These are phyloP conservation scores for Petrocephalus sullivani DNA, from an alignment of 2,797 vertebrate species.

Conservation along the genomic window DNA sequence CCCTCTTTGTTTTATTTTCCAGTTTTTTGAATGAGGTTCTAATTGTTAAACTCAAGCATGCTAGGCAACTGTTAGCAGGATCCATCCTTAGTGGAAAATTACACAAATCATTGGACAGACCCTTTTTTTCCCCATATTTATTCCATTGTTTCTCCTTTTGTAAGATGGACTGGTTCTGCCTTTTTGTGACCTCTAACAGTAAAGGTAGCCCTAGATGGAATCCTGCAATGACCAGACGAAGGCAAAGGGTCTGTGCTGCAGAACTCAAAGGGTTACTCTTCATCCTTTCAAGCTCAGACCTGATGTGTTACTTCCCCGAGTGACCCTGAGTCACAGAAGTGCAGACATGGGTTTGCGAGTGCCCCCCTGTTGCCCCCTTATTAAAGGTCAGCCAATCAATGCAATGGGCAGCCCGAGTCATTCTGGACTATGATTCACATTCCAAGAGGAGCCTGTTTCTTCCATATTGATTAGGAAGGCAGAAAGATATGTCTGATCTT, in stretches of 20 bases:
- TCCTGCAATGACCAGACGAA: not conserved
- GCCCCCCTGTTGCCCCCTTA: not conserved
- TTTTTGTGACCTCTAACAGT: not conserved
- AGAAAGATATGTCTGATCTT: not conserved
- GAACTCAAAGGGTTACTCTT: not conserved
- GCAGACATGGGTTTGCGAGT: not conserved
- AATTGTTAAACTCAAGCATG: conserved; percentile 11
- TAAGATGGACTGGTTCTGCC: not conserved
- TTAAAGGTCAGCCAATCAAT: not conserved
- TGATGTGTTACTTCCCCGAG: not conserved
- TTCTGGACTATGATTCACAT: not conserved
- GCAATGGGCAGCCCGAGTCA: not conserved
- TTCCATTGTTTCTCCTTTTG: not conserved
- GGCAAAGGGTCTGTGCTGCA: not conserved
- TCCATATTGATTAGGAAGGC: not conserved
- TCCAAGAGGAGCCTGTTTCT: not conserved
- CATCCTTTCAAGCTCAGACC: not conserved
- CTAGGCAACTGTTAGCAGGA: not conserved
- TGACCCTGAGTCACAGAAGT: not conserved
- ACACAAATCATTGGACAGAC: not conserved
- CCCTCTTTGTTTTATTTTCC: not conserved
- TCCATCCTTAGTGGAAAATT: not conserved
- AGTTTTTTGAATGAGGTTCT: not conserved
- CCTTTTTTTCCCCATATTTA: not conserved
- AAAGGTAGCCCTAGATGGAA: not conserved